Conservation (phyloP, 2,797 vertebrate genomes). For the Vipera latastei region DNA sequence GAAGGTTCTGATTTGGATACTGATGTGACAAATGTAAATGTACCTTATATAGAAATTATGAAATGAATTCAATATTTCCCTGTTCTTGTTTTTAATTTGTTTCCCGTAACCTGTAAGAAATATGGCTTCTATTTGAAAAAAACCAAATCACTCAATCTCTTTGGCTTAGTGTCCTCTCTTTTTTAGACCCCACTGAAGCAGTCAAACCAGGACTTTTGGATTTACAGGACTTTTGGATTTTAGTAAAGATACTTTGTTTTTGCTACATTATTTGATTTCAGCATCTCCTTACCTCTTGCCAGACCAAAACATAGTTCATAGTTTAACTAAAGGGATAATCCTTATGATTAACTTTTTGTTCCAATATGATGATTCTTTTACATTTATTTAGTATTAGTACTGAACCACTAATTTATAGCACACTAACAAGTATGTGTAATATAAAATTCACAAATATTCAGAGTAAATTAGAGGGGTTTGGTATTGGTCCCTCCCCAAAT, state of each 20-base stretch:
- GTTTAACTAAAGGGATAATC: conserved; percentile 44
- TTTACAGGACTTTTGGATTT: neutral
- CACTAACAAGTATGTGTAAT: conserved; percentile 20
- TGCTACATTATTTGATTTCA: conserved; percentile 12
- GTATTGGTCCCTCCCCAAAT: conserved; percentile 51
- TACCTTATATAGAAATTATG: neutral
- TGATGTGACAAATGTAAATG: neutral
- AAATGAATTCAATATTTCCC: neutral
- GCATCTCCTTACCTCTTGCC: conserved; percentile 18
- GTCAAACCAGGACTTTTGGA: too few species aligned
- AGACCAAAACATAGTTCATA: conserved; percentile 14
- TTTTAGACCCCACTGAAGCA: neutral
- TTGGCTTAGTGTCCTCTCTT: neutral
- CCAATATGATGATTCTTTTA: neutral
- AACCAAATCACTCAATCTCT: neutral
- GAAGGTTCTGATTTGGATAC: neutral
- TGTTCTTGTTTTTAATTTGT: neutral
- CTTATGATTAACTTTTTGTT: conserved; percentile 51
- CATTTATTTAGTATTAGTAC: neutral
- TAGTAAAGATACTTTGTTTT: conserved; percentile 5
- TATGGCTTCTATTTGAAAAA: neutral
- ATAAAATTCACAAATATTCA: conserved; percentile 55
- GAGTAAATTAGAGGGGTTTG: conserved; percentile 13
- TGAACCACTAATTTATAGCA: neutral
- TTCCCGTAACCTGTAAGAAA: neutral